Base-by-base conservation (phyloP, 35 echinoderm and acorn worm genomes). In the Lytechinus variegatus region DNA sequence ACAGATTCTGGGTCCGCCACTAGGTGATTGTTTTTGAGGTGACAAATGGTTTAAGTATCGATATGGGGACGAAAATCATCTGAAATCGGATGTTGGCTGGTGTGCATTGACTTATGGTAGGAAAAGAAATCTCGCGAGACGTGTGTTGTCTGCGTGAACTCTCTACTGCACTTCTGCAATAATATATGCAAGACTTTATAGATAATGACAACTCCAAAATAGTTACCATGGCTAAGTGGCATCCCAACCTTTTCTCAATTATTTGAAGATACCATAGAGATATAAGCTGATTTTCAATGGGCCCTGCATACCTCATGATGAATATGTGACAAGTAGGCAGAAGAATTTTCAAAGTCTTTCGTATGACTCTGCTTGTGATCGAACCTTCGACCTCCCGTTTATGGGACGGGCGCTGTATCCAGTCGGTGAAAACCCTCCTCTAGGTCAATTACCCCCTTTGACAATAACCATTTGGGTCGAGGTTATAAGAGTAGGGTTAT, bases 1-100 rank as follows among this genome's bases (percentile, higher is more conserved):
- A 71, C 4, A 21, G 14, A 79, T 79, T 79, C 66, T 79, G 66
- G 66, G 8, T 79, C 6, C 66, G 66, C 66, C 66, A 79, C 66
- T 79, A 33, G 88, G 52, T 28, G 9, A 3, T 21, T 54, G 28
- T 90, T 44, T 90, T 54, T 12, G 52, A 44, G 88, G 88, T 90
- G 88, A 90, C 88, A 54, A 90, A 90, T 90, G 88, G 88, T 90
- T 90, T 90, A 54, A 90, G 88, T 90, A 90, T 90, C 88, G 88
- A 90, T 90, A 33, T 54, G 88, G 88, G 88, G 88, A 90, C 33
- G 29, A 21, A 90, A 28, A 90, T 90, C 88, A 12, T 54, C 88
- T 14, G 29, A 51, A 33, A 10, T 44, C 52, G 88, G 66, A 79
- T 79, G 66, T 79, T 24, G 66, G 66, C 4, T 79, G 66, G 66